Evolutionary conservation across 1,140 invertebrate genomes (phyloP).

Genomic region (Elysia chlorotica): DNA sequence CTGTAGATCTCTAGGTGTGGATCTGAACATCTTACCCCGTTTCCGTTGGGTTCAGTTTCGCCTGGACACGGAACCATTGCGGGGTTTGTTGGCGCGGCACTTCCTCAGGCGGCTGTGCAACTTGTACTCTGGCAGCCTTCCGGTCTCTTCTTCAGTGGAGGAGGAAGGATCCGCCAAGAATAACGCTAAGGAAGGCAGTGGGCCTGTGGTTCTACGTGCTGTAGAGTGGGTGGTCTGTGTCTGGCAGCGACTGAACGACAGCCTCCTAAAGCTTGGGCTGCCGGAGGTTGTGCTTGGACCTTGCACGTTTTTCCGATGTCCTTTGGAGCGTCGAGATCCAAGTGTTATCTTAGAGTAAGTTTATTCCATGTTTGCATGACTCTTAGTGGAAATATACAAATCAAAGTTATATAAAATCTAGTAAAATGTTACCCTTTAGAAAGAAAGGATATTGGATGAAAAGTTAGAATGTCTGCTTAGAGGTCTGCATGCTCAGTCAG

Average conservation of each 20-base stretch:
- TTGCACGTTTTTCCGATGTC: conserved; percentile 54
- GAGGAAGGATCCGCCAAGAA: too few relatives aligned
- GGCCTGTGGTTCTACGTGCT: conserved; percentile 43
- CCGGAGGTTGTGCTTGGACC: conserved; percentile 55
- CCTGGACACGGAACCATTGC: conserved; percentile 53
- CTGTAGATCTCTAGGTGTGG: conserved; percentile 55
- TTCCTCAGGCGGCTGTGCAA: conserved; percentile 44
- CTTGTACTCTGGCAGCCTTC: conserved; percentile 43
- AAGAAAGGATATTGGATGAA: too few relatives aligned
- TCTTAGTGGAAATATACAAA: too few relatives aligned
- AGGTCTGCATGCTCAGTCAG: too few relatives aligned
- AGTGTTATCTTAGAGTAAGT: conserved; percentile 49
- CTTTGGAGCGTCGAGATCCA: conserved; percentile 49
- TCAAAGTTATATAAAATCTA: neutral
- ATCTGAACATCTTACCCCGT: conserved; percentile 52
- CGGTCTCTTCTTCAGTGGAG: too few relatives aligned
- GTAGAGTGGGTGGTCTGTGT: conserved; percentile 58
- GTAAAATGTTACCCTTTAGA: too few relatives aligned
- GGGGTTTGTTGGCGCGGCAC: conserved; percentile 51
- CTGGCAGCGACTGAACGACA: conserved; percentile 59
- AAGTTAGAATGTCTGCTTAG: too few relatives aligned
- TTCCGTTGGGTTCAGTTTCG: conserved; percentile 60
- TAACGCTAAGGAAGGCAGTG: too few relatives aligned
- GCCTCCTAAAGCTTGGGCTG: conserved; percentile 53
- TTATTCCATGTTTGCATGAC: neutral